phyloP scores from a whole-genome alignment of 2,888 invertebrate genomes.

The Cosmorhoe ocellata region DNA sequence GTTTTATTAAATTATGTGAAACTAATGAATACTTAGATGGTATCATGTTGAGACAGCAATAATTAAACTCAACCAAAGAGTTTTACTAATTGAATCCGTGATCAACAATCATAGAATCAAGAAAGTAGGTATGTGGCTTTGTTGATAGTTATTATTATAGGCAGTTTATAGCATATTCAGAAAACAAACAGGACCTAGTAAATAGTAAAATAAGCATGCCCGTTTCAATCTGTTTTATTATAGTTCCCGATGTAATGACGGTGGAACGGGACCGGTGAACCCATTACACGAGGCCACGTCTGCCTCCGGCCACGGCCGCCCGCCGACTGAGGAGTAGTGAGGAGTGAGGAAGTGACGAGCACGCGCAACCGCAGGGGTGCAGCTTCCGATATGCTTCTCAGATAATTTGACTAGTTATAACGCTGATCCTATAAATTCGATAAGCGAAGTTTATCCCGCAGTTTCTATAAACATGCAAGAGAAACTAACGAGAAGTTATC shows the following conservation, averaged over 20 bases:
- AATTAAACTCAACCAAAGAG: conserved; percentile 11
- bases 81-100: conserved; percentile 3
- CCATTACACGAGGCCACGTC: conserved; percentile 69
- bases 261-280: conserved; percentile 57
- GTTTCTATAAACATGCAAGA: conserved; percentile 4
- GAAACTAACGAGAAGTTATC: conserved; percentile 2
- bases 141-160: not conserved
- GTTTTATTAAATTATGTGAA: conserved; percentile 32
- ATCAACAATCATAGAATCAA: not conserved
- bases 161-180: not conserved
- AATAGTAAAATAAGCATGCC: conserved; percentile 25
- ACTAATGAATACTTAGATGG: conserved; percentile 26
- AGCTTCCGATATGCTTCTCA: conserved; percentile 45
- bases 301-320: conserved; percentile 62
- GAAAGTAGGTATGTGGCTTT: no score
- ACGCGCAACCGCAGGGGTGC: conserved; percentile 54
- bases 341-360: conserved; percentile 66
- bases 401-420: conserved; percentile 32
- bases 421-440: conserved; percentile 18
- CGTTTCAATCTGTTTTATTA: conserved; percentile 45
- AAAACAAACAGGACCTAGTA: conserved; percentile 9
- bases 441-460: conserved; percentile 1
- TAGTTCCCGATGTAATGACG: conserved; percentile 47
- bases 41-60: conserved; percentile 10
- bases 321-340: conserved; percentile 60